These are phyloP conservation scores for Euphydryas editha DNA, from an alignment of 2,888 invertebrate genomes.

Conservation along the genomic window DNA sequence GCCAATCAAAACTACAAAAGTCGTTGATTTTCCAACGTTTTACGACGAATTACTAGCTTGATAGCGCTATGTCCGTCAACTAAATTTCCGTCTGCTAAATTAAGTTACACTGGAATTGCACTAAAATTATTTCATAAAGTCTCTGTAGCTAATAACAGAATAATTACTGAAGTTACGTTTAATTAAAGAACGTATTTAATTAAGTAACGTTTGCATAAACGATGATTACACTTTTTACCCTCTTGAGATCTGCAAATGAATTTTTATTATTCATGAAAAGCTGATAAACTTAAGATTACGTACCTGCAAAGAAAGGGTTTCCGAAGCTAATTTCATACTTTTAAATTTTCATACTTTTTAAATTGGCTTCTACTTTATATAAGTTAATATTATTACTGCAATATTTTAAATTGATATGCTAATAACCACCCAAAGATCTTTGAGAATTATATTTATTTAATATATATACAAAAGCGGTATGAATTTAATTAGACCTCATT, in stretches of 20 bases:
- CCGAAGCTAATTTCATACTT: too few relatives aligned
- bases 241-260: constrained; percentile 9
- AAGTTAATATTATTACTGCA: too few relatives aligned
- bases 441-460: too few relatives aligned
- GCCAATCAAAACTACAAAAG: too few relatives aligned
- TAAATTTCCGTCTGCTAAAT: neutral
- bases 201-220: constrained; percentile 16
- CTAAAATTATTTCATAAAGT: constrained; percentile 14
- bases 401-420: too few relatives aligned
- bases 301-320: constrained; percentile 1
- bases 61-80: neutral
- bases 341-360: too few relatives aligned
- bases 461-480: too few relatives aligned
- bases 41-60: neutral
- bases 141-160: constrained; percentile 10
- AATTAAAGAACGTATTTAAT: too few relatives aligned
- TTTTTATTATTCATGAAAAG: constrained; percentile 44
- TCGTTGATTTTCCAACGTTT: neutral
- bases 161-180: constrained; percentile 19
- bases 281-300: constrained; percentile 32
- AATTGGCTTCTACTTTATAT: too few relatives aligned
- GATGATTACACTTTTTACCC: constrained; percentile 6
- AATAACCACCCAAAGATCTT: too few relatives aligned
- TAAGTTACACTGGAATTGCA: constrained; percentile 1
- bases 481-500: too few relatives aligned